A percentile compares a stretch with the other conserved stretches of the same genome.
These are phyloP conservation scores for Ranitomeya variabilis DNA, from an alignment of 2,113 vertebrate species.

Conservation along the genomic window DNA sequence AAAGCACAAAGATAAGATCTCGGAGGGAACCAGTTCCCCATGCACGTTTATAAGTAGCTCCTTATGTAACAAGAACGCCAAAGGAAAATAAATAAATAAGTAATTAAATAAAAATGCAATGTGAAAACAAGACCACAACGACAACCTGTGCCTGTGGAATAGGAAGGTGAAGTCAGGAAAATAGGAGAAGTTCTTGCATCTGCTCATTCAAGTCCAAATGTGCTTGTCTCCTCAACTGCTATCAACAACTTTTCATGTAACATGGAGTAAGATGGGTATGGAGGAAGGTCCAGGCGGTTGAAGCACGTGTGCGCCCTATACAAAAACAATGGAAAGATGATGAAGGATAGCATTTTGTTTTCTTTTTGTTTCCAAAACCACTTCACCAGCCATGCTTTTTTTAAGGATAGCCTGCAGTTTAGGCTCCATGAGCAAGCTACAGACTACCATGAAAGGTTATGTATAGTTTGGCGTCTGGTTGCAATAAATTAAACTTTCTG, in stretches of 20 bases:
- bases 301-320: constrained; percentile 96
- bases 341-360: not conserved
- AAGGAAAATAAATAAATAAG: constrained; percentile 67
- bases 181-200: constrained; percentile 61
- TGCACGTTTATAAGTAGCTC: constrained; percentile 68
- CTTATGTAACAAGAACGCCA: constrained; percentile 48
- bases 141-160: constrained; percentile 65
- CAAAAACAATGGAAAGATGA: not conserved
- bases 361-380: not conserved
- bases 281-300: constrained; percentile 95
- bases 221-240: constrained; percentile 98
- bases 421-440: too few species aligned
- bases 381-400: too few species aligned
- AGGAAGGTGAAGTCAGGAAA: constrained; percentile 68
- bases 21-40: constrained; percentile 77
- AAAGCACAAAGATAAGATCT: constrained; percentile 75
- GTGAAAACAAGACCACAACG: constrained; percentile 71
- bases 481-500: too few species aligned
- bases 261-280: constrained; percentile 94
- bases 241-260: constrained; percentile 93
- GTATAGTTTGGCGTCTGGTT: too few species aligned
- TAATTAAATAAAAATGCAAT: constrained; percentile 64
- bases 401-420: too few species aligned
- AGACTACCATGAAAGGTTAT: too few species aligned
- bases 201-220: constrained; percentile 94